Percentiles rank a stretch among this genome's conserved stretches.
These are phyloP conservation scores for Psix sp. DNA, from an alignment of 1,140 invertebrate species.

Conservation along the genomic window DNA sequence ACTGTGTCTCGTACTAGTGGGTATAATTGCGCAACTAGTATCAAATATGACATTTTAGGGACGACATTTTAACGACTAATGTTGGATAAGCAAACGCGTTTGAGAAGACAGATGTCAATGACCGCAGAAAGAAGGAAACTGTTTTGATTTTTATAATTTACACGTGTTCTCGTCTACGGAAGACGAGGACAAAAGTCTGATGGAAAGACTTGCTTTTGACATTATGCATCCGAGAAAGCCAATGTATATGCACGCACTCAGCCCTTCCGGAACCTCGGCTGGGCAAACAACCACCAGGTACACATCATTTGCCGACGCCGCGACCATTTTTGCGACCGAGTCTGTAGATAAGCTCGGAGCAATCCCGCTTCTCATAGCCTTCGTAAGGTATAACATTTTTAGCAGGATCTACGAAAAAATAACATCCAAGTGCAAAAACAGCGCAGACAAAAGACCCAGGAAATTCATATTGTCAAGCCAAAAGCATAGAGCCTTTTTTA, in stretches of 20 bases:
- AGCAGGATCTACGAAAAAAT: no score
- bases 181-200: conserved; percentile 33
- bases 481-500: no score
- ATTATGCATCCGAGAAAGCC: conserved; percentile 41
- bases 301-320: conserved; percentile 44
- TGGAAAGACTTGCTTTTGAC: conserved; percentile 40
- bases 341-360: conserved; percentile 42
- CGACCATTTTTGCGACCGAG: conserved; percentile 41
- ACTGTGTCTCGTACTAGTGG: no score
- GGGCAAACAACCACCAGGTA: conserved; percentile 47
- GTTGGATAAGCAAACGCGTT: no score
- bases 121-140: background rate
- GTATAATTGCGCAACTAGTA: no score
- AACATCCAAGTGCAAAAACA: no score
- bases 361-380: conserved; percentile 19
- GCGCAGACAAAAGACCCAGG: no score
- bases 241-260: conserved; percentile 51
- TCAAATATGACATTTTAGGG: no score
- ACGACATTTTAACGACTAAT: no score
- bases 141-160: conserved; percentile 49
- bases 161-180: conserved; percentile 30
- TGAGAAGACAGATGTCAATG: background rate
- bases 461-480: no score
- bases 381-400: conserved; percentile 24
- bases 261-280: conserved; percentile 29